phyloP scores from a whole-genome alignment of 1,140 invertebrate species.

The Eurosta solidaginis region DNA sequence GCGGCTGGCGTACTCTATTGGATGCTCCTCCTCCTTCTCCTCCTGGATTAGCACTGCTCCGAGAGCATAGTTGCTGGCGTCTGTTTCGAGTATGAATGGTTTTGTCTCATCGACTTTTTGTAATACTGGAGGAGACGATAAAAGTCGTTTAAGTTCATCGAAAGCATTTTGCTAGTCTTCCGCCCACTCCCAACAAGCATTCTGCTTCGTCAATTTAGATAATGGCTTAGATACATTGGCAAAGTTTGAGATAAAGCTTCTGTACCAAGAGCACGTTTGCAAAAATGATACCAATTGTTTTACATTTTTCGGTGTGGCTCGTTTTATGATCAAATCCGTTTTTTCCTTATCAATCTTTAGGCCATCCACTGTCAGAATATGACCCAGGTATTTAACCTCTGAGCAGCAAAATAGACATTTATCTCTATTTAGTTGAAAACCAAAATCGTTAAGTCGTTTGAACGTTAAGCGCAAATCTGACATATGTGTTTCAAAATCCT shows the following conservation, averaged over 20 bases:
- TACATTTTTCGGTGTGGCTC: too few relatives aligned
- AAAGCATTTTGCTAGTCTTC: slow-evolving; percentile 34
- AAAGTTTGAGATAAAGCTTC: too few relatives aligned
- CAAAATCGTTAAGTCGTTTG: neutral
- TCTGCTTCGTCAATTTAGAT: too few relatives aligned
- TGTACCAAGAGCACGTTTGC: too few relatives aligned
- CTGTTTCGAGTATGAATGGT: slow-evolving; percentile 41
- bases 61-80: slow-evolving; percentile 42
- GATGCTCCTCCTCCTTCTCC: too few relatives aligned
- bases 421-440: neutral
- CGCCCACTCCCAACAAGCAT: slow-evolving; percentile 43
- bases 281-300: too few relatives aligned
- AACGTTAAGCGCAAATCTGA: neutral
- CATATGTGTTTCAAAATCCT: neutral
- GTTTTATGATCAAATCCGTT: too few relatives aligned
- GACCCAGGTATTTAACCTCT: too few relatives aligned
- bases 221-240: too few relatives aligned
- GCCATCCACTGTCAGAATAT: neutral
- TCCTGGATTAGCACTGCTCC: slow-evolving; percentile 49
- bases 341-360: too few relatives aligned
- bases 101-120: slow-evolving; percentile 33
- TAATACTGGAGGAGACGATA: slow-evolving; percentile 42
- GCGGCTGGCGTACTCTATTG: slow-evolving; percentile 57
- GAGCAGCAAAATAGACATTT: neutral
- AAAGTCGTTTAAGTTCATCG: slow-evolving; percentile 36